These are phyloP conservation scores for Poeciliopsis turrubarensis DNA, from an alignment of 2,113 vertebrate species.

Conservation along the genomic window DNA sequence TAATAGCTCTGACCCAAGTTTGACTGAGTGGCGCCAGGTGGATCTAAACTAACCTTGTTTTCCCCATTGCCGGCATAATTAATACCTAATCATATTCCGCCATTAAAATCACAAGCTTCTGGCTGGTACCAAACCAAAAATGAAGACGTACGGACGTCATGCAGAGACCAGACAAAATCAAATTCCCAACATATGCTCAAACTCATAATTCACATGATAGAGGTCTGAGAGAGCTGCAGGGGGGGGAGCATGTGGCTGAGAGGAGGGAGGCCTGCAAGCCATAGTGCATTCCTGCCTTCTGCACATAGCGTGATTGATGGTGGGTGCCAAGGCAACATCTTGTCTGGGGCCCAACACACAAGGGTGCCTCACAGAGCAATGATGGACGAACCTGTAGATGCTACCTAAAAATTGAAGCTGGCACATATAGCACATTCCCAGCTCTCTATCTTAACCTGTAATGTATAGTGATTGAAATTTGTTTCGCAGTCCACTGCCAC, in stretches of 20 bases:
- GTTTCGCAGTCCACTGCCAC: slow-evolving; percentile 69
- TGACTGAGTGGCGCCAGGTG: no score
- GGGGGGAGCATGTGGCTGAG: slow-evolving; percentile 8
- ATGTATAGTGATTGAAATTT: slow-evolving; percentile 76
- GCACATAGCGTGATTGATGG: slow-evolving; percentile 68
- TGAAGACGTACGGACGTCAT: slow-evolving; percentile 29
- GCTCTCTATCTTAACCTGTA: slow-evolving; percentile 75
- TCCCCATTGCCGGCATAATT: no score
- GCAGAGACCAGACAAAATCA: slow-evolving; percentile 8
- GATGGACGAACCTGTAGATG: slow-evolving; percentile 72
- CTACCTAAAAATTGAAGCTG: slow-evolving; percentile 74
- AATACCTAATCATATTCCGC: background rate
- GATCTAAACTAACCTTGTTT: no score
- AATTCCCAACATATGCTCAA: slow-evolving; percentile 19
- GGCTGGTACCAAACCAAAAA: background rate
- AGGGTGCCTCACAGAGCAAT: slow-evolving; percentile 59
- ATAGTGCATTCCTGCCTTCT: slow-evolving; percentile 55
- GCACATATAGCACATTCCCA: slow-evolving; percentile 70
- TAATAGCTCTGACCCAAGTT: no score
- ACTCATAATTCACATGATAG: slow-evolving; percentile 32
- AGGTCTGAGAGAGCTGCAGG: slow-evolving; percentile 7
- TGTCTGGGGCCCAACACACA: slow-evolving; percentile 62
- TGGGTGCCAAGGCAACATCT: slow-evolving; percentile 68
- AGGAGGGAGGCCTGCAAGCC: slow-evolving; percentile 42
- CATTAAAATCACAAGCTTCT: slow-evolving; percentile 4